Evolutionary conservation across 2,113 vertebrate genomes (phyloP).

Genomic region (Colius striatus): DNA sequence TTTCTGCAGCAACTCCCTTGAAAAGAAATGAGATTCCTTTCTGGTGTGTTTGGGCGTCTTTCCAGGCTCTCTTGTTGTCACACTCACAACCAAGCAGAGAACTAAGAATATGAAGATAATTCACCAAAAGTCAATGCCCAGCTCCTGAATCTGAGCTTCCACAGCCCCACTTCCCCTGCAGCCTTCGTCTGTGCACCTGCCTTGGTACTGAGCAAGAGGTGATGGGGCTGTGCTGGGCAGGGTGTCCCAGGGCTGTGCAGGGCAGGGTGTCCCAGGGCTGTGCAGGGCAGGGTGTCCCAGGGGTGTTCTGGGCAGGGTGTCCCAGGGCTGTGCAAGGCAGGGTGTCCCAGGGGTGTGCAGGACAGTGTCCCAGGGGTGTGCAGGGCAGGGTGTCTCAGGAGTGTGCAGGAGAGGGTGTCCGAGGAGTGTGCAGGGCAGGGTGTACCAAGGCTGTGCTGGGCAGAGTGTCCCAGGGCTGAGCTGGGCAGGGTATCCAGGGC

Average conservation of each 20-base stretch:
- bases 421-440: not conserved
- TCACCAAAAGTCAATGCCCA: conserved; percentile 52
- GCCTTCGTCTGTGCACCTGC: not conserved
- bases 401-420: not conserved
- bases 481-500: no score
- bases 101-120: conserved; percentile 41
- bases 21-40: conserved; percentile 69
- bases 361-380: no score
- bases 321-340: not conserved
- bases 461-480: no score
- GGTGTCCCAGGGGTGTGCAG: not conserved
- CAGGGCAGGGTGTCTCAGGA: no score
- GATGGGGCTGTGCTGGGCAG: no score
- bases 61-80: conserved; percentile 63
- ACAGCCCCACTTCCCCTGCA: not conserved
- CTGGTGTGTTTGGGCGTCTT: conserved; percentile 22
- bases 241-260: no score
- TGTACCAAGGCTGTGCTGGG: no score
- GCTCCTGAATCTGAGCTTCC: not conserved
- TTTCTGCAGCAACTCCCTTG: conserved; percentile 61
- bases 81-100: not conserved
- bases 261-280: not conserved
- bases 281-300: not conserved
- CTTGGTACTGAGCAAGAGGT: accelerated
- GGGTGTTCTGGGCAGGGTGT: no score